Evolutionary conservation across 2,888 invertebrate species (phyloP).

Genomic region (Polylopha cassiicola): DNA sequence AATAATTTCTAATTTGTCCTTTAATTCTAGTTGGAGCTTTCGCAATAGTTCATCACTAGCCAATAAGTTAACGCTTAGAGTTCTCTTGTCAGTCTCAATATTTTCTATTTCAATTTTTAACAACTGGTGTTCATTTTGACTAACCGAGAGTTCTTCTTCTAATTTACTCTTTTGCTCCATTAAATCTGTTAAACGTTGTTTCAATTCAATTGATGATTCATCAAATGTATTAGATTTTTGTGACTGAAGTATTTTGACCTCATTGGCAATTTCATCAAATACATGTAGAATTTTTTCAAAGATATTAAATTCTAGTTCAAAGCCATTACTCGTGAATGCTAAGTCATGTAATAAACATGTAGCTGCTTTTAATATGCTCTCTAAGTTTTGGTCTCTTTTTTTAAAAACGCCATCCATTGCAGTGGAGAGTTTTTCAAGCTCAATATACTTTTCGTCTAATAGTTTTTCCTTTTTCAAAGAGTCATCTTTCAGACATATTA

Average conservation of each 20-base stretch:
- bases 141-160: conserved; percentile 30
- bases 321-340: conserved; percentile 31
- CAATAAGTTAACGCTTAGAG: conserved; percentile 35
- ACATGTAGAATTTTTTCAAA: too few relatives aligned
- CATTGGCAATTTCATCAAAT: too few relatives aligned
- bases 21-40: conserved; percentile 41
- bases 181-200: conserved; percentile 38
- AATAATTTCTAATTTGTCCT: conserved; percentile 43
- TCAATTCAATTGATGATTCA: too few relatives aligned
- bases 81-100: conserved; percentile 34
- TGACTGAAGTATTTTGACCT: too few relatives aligned
- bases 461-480: conserved; percentile 27
- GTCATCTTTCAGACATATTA: conserved; percentile 24
- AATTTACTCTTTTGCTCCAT: conserved; percentile 37
- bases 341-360: conserved; percentile 30
- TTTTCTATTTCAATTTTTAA: conserved; percentile 33
- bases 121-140: conserved; percentile 32
- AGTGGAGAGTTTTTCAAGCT: conserved; percentile 26
- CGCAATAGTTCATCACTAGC: conserved; percentile 37
- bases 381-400: conserved; percentile 33
- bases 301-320: conserved; percentile 29
- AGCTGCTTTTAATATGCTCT: conserved; percentile 35
- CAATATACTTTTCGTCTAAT: conserved; percentile 29
- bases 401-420: conserved; percentile 24
- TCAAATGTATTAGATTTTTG: too few relatives aligned